Conservation (phyloP, 2,797 vertebrate species). For the Dipus sagitta region DNA sequence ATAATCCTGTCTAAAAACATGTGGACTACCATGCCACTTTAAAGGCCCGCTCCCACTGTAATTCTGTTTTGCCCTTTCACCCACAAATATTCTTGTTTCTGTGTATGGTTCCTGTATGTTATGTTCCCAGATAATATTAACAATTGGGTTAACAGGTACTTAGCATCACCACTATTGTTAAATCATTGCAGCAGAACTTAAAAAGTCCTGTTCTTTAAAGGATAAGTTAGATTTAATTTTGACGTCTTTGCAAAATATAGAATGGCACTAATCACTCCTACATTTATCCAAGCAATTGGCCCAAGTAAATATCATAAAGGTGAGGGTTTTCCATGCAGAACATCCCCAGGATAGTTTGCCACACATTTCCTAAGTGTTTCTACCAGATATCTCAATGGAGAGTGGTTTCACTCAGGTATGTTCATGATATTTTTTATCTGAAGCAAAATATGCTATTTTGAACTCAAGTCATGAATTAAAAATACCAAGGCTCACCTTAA, state of each 20-base stretch:
- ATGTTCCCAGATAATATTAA: constrained; percentile 21
- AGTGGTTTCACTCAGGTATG: background rate
- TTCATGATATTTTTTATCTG: background rate
- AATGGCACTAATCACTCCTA: constrained; percentile 26
- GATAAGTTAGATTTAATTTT: constrained; percentile 59
- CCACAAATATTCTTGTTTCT: constrained; percentile 45
- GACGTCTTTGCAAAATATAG: constrained; percentile 67
- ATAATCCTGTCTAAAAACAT: constrained; percentile 45
- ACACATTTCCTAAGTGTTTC: background rate
- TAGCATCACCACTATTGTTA: constrained; percentile 31
- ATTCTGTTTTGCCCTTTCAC: constrained; percentile 28
- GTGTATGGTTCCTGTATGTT: constrained; percentile 12
- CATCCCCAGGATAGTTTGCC: background rate
- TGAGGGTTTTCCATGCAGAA: background rate
- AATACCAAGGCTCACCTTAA: background rate
- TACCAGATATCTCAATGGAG: background rate
- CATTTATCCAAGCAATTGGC: background rate
- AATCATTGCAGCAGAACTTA: constrained; percentile 33
- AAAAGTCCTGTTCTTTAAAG: constrained; percentile 52
- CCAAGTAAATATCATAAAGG: background rate
- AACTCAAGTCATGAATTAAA: background rate
- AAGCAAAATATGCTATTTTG: background rate
- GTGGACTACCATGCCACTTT: constrained; percentile 30
- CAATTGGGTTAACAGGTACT: constrained; percentile 37
- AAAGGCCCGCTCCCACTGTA: constrained; percentile 2